Conservation (phyloP, 2,888 invertebrate genomes). For the Allophyes oxyacanthae region DNA sequence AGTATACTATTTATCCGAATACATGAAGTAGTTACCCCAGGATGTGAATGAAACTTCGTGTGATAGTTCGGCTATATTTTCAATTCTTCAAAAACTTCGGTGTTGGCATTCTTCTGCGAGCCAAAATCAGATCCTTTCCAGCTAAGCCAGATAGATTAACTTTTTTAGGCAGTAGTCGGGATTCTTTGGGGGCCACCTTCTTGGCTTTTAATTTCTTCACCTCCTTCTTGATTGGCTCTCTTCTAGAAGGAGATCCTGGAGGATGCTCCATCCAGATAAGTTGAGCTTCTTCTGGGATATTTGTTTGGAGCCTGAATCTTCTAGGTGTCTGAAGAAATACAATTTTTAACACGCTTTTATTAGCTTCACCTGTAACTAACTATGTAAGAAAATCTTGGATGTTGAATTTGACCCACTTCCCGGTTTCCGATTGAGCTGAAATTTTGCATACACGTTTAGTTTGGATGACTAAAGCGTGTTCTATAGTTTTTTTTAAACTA, state of each 20-base stretch:
- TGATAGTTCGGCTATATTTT: too few species aligned
- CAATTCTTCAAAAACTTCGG: slow-evolving; percentile 68
- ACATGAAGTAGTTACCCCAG: too few species aligned
- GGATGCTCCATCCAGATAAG: slow-evolving; percentile 75
- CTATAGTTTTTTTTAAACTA: too few species aligned
- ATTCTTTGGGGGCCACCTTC: slow-evolving; percentile 39
- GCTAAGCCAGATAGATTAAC: slow-evolving; percentile 59
- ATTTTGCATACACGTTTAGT: too few species aligned
- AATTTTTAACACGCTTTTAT: too few species aligned
- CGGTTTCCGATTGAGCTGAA: too few species aligned
- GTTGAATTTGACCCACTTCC: too few species aligned
- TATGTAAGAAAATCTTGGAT: too few species aligned
- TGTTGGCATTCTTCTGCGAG: slow-evolving; percentile 67
- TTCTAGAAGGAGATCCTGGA: slow-evolving; percentile 22
- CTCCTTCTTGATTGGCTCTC: slow-evolving; percentile 9
- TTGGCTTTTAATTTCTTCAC: slow-evolving; percentile 28
- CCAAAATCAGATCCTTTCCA: slow-evolving; percentile 70
- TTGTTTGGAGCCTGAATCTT: slow-evolving; percentile 66
- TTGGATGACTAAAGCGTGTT: too few species aligned
- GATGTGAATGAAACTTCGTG: too few species aligned
- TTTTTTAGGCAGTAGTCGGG: slow-evolving; percentile 61
- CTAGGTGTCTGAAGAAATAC: slow-evolving; percentile 65
- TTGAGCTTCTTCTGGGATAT: slow-evolving; percentile 64
- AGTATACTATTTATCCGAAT: too few species aligned
- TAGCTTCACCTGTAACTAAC: too few species aligned